Evolutionary conservation across 2,888 invertebrate species (phyloP).

Genomic region (Drosophila meridionalis): DNA sequence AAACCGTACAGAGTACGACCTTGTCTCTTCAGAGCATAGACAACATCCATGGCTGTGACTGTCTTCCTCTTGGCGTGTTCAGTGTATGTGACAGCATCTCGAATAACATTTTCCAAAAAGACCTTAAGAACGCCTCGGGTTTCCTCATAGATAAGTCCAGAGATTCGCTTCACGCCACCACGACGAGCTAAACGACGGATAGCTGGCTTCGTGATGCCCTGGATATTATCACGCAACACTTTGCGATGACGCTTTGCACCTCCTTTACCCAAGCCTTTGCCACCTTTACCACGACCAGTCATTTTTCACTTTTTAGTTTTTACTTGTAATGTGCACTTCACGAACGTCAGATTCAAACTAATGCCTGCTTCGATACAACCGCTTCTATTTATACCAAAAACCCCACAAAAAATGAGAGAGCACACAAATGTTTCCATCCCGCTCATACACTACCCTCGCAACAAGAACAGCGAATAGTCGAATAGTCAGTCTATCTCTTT

Average conservation of each 20-base stretch:
- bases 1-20: conserved; percentile 89
- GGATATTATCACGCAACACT: conserved; percentile 91
- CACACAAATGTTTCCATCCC: not conserved
- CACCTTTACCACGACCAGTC: conserved; percentile 93
- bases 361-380: not conserved
- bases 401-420: not conserved
- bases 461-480: conserved; percentile 21
- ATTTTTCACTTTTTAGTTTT: conserved; percentile 88
- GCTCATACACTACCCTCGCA: not conserved
- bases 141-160: conserved; percentile 92
- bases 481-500: not conserved
- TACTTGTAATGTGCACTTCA: conserved; percentile 79
- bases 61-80: conserved; percentile 25
- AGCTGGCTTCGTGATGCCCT: conserved; percentile 88
- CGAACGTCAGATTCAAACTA: conserved; percentile 1
- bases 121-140: conserved; percentile 90
- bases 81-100: conserved; percentile 86
- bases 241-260: conserved; percentile 94
- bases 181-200: conserved; percentile 90
- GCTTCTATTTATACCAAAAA: conserved; percentile 9
- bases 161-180: conserved; percentile 90
- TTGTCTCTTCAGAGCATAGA: conserved; percentile 92
- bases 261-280: conserved; percentile 91
- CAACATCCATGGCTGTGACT: conserved; percentile 85
- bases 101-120: conserved; percentile 89